Base-by-base conservation (phyloP, 2,888 invertebrate species). In the Polydrusus tereticollis region DNA sequence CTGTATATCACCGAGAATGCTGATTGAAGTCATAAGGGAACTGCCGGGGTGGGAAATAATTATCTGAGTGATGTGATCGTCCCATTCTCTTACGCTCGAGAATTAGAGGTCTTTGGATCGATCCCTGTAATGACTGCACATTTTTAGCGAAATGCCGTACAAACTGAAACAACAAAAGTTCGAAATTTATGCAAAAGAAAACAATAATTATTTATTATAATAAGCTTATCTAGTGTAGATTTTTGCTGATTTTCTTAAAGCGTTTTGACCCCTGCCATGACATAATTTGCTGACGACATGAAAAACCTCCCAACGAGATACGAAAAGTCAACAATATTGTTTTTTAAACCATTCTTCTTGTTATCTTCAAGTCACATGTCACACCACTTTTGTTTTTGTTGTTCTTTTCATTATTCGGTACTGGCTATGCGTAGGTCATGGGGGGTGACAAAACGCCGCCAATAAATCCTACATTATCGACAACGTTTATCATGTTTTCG, bases 251-350 rank as follows among this genome's bases (percentile, higher is more conserved):
- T 29, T 21, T 33, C 23, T 60, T 12, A 23, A 16, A 47, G 38
- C 38, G 47, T 64, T 57, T 47, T 64, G 64, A 70, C 63, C 64
- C 33, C 47, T 16, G 18, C 8, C 1, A 29, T 67, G 66, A 67
- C 58, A 57, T 67, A 50, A 38, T 20, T 7, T 41, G 52, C 33
- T 50, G 21, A 68, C 50, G 68, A 21, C 47, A 60, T 12, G 36
- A 67, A 41, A 59, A 50, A 47, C 50, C 60, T 52, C 18, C 50
- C 59, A n/a, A n/a, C n/a, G 14, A 45, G 62, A 63, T 63, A 47
- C n/a, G 23, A 47, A 63, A 18, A n/a, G n/a, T 63, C 62, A 63
- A 63, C 45, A 45, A 63, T 57, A 16, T 47, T 63, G 26, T 43
- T 60, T 45, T 47, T 63, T 60, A n/a, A n/a, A 21, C 21, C n/a